phyloP scores from a whole-genome alignment of 1,140 invertebrate species.

The Calliopsis andreniformis region DNA sequence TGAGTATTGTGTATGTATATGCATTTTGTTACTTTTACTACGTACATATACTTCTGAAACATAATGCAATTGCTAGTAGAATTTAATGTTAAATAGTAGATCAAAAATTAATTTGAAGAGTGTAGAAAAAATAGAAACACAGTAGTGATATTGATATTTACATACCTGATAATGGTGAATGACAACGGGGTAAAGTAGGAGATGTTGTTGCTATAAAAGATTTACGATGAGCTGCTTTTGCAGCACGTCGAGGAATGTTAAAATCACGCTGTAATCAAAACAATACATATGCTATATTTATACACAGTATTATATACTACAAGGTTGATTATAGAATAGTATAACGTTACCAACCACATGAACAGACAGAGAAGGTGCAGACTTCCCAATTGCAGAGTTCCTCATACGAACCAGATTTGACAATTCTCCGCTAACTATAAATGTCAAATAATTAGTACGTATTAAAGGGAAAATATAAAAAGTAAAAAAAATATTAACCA shows the following conservation, averaged over 20 bases:
- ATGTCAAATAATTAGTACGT: conserved; percentile 18
- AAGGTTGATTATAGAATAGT: not conserved
- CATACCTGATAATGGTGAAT: conserved; percentile 88
- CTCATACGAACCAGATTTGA: conserved; percentile 94
- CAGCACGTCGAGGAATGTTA: conserved; percentile 79
- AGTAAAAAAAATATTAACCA: conserved; percentile 62
- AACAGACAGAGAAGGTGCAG: conserved; percentile 92
- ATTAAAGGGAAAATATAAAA: not conserved
- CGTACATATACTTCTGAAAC: conserved; percentile 15
- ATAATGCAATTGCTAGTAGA: conserved; percentile 44
- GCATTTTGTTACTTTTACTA: not conserved
- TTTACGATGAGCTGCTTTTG: conserved; percentile 85
- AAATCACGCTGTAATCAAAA: conserved; percentile 82
- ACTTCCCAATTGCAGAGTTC: conserved; percentile 93
- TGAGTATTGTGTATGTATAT: conserved; percentile 16
- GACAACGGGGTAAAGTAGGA: conserved; percentile 89
- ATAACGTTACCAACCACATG: conserved; percentile 86
- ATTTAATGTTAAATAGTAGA: conserved; percentile 2
- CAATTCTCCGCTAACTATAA: conserved; percentile 79
- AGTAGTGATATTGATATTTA: not conserved
- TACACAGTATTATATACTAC: conserved; percentile 12
- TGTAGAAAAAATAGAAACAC: not conserved
- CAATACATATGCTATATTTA: not conserved
- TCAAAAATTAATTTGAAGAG: not conserved
- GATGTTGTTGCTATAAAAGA: conserved; percentile 87